Conservation (phyloP, 1,140 invertebrate genomes). For the Ceratitis capitata region DNA sequence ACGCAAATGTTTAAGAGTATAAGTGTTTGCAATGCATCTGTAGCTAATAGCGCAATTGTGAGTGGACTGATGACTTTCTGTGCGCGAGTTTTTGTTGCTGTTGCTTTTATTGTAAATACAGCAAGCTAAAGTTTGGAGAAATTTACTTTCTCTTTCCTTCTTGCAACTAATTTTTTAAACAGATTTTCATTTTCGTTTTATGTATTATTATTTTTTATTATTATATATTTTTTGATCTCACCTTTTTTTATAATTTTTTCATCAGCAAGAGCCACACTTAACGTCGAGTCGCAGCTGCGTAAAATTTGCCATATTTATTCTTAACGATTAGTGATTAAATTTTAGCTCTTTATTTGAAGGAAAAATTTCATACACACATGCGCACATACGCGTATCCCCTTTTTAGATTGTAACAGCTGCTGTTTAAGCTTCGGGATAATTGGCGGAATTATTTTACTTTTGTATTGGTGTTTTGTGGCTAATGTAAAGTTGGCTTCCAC, state of each 20-base stretch:
- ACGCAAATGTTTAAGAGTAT: too few species aligned
- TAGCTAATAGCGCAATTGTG: not conserved
- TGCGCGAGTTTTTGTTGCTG: not conserved
- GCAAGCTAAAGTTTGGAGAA: too few species aligned
- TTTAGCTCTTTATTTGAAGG: not conserved
- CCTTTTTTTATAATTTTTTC: not conserved
- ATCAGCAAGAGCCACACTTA: not conserved
- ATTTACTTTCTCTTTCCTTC: not conserved
- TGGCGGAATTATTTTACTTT: not conserved
- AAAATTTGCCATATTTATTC: not conserved
- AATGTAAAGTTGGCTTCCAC: too few species aligned
- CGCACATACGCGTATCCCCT: not conserved
- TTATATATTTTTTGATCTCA: not conserved
- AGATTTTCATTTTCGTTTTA: not conserved
- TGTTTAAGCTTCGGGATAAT: not conserved
- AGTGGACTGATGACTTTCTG: slow-evolving; percentile 2
- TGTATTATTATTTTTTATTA: not conserved
- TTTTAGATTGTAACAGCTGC: not conserved
- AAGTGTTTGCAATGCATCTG: not conserved
- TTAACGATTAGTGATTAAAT: not conserved
- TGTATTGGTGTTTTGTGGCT: not conserved
- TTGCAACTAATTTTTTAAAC: not conserved
- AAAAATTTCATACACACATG: not conserved
- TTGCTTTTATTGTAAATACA: too few species aligned
- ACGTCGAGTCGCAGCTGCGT: not conserved